Evolutionary conservation across 2,113 vertebrate genomes (phyloP).

Genomic region (Hypocryptadius cinnamomeus): DNA sequence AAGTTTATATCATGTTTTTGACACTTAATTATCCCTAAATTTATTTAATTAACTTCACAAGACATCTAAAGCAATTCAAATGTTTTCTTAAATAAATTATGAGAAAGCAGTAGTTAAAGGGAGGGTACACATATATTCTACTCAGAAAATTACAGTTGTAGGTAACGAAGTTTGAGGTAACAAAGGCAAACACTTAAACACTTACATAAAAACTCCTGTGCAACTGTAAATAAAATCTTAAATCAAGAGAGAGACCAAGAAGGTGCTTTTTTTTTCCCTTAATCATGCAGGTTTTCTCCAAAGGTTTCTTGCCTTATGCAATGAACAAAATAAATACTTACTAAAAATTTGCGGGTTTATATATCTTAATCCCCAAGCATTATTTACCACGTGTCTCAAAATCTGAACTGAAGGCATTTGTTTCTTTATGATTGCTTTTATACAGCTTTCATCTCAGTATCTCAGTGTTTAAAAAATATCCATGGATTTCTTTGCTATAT

Average conservation of each 20-base stretch:
- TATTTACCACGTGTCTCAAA: not conserved
- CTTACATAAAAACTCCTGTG: not conserved
- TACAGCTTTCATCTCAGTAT: not conserved
- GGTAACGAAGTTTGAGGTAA: not conserved
- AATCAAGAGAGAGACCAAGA: not conserved
- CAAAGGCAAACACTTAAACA: not conserved
- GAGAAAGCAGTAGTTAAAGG: not conserved
- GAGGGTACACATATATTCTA: not conserved
- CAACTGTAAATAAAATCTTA: not conserved
- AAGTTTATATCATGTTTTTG: conserved; percentile 66
- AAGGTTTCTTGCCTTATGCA: not conserved
- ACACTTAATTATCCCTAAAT: conserved; percentile 74
- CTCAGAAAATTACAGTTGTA: not conserved
- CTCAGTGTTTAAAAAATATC: not conserved
- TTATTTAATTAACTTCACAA: conserved; percentile 71
- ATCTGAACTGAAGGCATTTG: not conserved
- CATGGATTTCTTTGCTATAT: not conserved
- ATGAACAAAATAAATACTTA: not conserved
- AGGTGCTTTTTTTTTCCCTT: not conserved
- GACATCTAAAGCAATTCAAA: conserved; percentile 66
- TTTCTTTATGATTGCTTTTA: not conserved
- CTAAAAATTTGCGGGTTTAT: not conserved
- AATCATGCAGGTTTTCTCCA: not conserved
- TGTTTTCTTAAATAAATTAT: conserved; percentile 62
- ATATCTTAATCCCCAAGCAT: not conserved